Base-by-base conservation (phyloP, 2,797 vertebrate genomes). In the Gymnopithys bicolor region DNA sequence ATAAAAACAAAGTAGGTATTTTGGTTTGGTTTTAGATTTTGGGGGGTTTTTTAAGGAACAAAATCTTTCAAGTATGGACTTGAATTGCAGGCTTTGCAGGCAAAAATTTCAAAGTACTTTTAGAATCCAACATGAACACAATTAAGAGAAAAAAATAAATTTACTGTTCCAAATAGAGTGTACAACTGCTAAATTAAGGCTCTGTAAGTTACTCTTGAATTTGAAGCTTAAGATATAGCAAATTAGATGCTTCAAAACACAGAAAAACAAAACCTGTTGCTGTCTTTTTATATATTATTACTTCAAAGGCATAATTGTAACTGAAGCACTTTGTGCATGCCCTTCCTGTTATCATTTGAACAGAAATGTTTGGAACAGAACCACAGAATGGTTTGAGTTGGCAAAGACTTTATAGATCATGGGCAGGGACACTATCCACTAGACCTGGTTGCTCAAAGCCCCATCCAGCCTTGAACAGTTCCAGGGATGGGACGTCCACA, bases 51-150 rank as follows among this genome's bases (percentile, higher is more conserved):
- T 32, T 83, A 5, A 35, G 13, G 16, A 79, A 77, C 7, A 73
- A 62, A 81, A 46, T n/a, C 10, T 77, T 87, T 55, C 66, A 71
- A 24, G 13, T 85, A 60, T 23, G 8, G 33, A 77, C 51, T 49
- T 60, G 62, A 94, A 79, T 41, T 64, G 55, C 45, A 92, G 51
- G 58, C 33, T 85, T 46, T 66, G 55, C 39, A 92, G 55, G 69
- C 33, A 87, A 92, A 87, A 78, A 55, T 33, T 62, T 62, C 2
- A 6, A 76, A 76, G 11, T 23, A 25, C 23, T 63, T 74, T 81
- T 62, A 45, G 46, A 84, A 60, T 0, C 8, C 21, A 27, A 43
- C 23, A 39, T 0, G 0, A 21, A n/a, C 18, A 23, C 7, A 33
- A 7, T 62, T 82, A 43, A 69, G 51, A 45, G 13, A 3, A 1